A percentile compares a stretch with the other conserved stretches of the same genome.
Conservation (phyloP, 2,888 invertebrate species). For the Eristalis pertinax region DNA sequence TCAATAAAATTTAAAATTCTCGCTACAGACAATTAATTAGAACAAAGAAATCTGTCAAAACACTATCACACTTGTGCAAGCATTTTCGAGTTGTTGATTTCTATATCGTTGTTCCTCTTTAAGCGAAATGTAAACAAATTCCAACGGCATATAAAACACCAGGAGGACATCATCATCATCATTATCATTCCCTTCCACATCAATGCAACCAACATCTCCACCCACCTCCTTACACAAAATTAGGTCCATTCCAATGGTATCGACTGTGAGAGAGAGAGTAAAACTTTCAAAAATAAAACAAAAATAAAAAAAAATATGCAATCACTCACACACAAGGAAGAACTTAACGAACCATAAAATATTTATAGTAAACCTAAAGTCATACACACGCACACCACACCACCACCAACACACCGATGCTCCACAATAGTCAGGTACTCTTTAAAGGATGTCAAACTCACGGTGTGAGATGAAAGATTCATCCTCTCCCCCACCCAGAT, state of each 20-base stretch:
- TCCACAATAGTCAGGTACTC: not conserved
- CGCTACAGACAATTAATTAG: not conserved
- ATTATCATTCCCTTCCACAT: conserved; percentile 70
- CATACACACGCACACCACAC: conserved; percentile 42
- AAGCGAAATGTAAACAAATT: conserved; percentile 70
- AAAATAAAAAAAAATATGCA: conserved; percentile 12
- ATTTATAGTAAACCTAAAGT: conserved; percentile 72
- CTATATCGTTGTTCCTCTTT: conserved; percentile 63
- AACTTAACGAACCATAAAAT: conserved; percentile 72
- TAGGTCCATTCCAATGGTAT: conserved; percentile 72
- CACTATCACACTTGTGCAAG: conserved; percentile 24
- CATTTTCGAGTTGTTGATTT: conserved; percentile 64
- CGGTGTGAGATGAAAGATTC: conserved; percentile 53
- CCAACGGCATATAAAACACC: conserved; percentile 70
- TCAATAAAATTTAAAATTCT: too few species aligned
- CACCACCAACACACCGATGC: conserved; percentile 17
- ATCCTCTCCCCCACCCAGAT: conserved; percentile 54
- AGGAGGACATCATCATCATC: conserved; percentile 65
- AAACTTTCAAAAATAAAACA: conserved; percentile 10
- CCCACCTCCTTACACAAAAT: conserved; percentile 57
- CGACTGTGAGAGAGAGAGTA: conserved; percentile 51
- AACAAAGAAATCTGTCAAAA: not conserved
- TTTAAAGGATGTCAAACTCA: conserved; percentile 51
- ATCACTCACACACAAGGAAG: conserved; percentile 36
- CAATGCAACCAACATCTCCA: conserved; percentile 67